Percentiles rank a stretch among this genome's conserved stretches.
Conservation (phyloP, 2,888 invertebrate genomes). For the Pheosia tremula region DNA sequence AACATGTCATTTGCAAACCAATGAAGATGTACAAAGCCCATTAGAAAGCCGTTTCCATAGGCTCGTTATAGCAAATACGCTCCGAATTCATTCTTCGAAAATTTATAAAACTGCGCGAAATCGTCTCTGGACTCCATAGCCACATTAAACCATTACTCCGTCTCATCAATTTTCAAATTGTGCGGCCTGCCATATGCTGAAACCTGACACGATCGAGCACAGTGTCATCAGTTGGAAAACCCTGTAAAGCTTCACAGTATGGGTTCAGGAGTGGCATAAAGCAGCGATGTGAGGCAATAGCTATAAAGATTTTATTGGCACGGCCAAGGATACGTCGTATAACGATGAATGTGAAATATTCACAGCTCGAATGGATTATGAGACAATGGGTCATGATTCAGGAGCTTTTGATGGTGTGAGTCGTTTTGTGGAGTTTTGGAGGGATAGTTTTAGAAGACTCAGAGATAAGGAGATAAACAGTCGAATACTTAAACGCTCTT, state of each 20-base stretch:
- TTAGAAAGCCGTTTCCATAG: no score
- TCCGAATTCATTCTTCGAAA: no score
- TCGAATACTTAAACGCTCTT: no score
- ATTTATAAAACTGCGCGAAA: no score
- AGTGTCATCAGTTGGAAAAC: slow-evolving; percentile 39
- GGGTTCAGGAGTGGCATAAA: slow-evolving; percentile 56
- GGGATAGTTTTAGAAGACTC: no score
- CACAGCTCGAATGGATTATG: slow-evolving; percentile 65
- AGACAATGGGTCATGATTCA: slow-evolving; percentile 65
- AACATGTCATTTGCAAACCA: no score
- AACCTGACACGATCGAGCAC: slow-evolving; percentile 21
- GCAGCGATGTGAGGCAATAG: slow-evolving; percentile 66
- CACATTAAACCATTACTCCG: no score
- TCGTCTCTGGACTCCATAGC: no score
- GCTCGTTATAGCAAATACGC: no score
- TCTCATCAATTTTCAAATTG: no score
- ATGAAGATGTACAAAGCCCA: no score
- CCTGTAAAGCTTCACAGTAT: slow-evolving; percentile 32
- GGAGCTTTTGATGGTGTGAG: slow-evolving; percentile 15
- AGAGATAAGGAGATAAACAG: no score
- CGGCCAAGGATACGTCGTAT: slow-evolving; percentile 53
- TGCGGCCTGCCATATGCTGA: background rate
- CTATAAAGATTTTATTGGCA: slow-evolving; percentile 74
- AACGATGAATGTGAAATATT: slow-evolving; percentile 66
- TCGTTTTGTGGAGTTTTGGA: background rate